phyloP scores from a whole-genome alignment of 2,888 invertebrate genomes.

The Lithosia quadra region DNA sequence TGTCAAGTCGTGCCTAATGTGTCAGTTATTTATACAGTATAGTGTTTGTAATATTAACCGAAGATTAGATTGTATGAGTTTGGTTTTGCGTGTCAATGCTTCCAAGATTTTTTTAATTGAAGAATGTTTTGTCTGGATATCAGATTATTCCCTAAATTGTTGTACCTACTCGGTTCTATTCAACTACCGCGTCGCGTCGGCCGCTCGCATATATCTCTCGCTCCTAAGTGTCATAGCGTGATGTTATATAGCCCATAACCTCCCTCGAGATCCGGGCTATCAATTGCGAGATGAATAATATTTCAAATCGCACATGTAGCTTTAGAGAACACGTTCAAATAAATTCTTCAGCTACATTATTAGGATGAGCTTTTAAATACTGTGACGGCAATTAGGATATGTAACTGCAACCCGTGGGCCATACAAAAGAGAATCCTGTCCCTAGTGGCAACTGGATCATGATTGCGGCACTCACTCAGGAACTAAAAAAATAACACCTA shows the following conservation, averaged over 20 bases:
- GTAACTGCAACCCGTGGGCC: not conserved
- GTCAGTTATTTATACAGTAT: conserved; percentile 37
- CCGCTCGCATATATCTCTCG: no score
- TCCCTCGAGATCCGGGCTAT: no score
- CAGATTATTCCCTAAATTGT: not conserved
- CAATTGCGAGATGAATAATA: no score
- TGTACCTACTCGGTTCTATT: not conserved
- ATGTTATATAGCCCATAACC: no score
- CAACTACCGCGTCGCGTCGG: no score
- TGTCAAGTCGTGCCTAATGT: conserved; percentile 54
- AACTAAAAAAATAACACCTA: not conserved
- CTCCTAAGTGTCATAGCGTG: no score
- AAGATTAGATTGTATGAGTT: not conserved
- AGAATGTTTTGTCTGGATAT: no score
- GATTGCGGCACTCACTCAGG: not conserved
- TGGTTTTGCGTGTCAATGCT: not conserved
- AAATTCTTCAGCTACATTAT: no score
- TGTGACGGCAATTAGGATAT: no score
- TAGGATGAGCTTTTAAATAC: no score
- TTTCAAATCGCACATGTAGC: no score
- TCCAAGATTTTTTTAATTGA: not conserved
- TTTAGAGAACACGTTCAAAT: no score
- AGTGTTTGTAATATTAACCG: conserved; percentile 18
- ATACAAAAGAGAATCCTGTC: not conserved
- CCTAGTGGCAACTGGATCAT: not conserved